phyloP scores from a whole-genome alignment of 2,797 vertebrate genomes.

The Sphenodon punctatus region DNA sequence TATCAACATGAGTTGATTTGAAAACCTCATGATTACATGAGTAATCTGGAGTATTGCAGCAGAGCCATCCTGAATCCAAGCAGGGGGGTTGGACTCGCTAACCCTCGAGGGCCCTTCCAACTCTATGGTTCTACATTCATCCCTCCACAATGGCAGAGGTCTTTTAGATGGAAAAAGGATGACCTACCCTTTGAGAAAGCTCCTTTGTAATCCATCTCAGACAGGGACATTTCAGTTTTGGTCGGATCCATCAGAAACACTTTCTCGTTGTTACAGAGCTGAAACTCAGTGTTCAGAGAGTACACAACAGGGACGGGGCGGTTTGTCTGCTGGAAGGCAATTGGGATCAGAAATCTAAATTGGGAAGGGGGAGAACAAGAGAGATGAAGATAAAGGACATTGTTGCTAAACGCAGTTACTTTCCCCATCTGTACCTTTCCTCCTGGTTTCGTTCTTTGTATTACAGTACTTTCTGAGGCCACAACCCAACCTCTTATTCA shows the following conservation, averaged over 20 bases:
- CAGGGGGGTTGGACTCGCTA: too few relatives aligned
- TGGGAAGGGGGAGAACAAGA: background rate
- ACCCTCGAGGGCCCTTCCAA: too few relatives aligned
- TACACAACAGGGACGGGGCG: slow-evolving; percentile 95
- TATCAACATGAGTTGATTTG: too few relatives aligned
- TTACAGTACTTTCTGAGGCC: too few relatives aligned
- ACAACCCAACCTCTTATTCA: too few relatives aligned
- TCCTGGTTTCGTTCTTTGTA: too few relatives aligned
- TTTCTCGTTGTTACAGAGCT: slow-evolving; percentile 97
- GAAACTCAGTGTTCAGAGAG: slow-evolving; percentile 96
- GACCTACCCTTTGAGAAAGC: slow-evolving; percentile 98
- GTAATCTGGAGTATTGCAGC: background rate
- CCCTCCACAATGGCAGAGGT: background rate
- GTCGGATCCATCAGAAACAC: slow-evolving; percentile 95
- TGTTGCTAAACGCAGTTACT: too few relatives aligned
- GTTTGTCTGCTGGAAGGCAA: slow-evolving; percentile 98
- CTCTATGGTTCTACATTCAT: background rate
- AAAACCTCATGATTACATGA: too few relatives aligned
- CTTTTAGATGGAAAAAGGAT: background rate
- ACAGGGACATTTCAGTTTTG: slow-evolving; percentile 84
- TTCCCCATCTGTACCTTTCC: too few relatives aligned
- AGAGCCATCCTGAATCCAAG: background rate
- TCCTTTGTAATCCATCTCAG: slow-evolving; percentile 98
- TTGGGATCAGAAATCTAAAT: slow-evolving; percentile 91
- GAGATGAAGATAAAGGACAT: background rate